Evolutionary conservation across 2,113 vertebrate species (phyloP).

Genomic region (Todiramphus saurophagus): DNA sequence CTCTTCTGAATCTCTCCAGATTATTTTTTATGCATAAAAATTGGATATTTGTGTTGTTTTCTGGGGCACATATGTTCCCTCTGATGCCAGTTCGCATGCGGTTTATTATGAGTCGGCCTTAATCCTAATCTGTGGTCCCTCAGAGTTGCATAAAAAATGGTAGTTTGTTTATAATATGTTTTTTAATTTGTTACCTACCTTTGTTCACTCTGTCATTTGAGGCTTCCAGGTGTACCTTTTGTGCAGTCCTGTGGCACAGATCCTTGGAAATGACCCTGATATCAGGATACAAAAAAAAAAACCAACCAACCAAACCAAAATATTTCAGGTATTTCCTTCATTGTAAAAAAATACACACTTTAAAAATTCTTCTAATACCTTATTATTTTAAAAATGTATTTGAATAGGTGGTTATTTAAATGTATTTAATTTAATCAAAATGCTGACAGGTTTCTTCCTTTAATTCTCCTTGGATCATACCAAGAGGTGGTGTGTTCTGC

Average conservation of each 20-base stretch:
- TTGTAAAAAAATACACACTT: neutral
- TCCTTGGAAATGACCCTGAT: neutral
- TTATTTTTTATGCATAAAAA: neutral
- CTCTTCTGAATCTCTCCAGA: neutral
- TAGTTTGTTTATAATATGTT: neutral
- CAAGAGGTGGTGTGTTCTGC: neutral
- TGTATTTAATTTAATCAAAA: neutral
- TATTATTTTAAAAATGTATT: neutral
- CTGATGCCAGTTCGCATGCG: neutral
- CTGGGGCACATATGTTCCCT: neutral
- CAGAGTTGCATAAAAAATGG: neutral
- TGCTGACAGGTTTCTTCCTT: neutral
- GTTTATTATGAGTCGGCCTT: neutral
- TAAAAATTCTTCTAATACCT: neutral
- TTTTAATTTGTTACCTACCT: neutral
- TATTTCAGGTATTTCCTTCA: neutral
- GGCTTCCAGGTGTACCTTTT: neutral
- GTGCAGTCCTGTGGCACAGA: neutral
- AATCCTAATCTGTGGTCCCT: conserved; percentile 5
- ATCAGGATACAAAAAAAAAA: neutral
- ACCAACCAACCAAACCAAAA: neutral
- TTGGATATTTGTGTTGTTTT: neutral
- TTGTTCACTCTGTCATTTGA: neutral
- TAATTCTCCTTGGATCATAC: neutral
- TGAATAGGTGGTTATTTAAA: neutral